Base-by-base conservation (phyloP, 1,140 invertebrate species). In the Pseudomyrmex pallidus region DNA sequence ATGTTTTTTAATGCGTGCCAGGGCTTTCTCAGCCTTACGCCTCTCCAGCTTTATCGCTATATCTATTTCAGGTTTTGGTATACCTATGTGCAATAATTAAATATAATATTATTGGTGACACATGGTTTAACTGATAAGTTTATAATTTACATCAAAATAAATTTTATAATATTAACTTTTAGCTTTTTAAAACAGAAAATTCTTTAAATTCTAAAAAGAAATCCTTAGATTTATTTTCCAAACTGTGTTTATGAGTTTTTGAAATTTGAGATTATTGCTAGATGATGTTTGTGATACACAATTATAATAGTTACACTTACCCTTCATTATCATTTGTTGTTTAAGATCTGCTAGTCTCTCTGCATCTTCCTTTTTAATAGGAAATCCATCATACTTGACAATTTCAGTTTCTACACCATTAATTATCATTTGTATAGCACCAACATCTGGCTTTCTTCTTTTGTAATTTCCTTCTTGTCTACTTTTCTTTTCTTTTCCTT, bases 311-410 rank as follows among this genome's bases (percentile, higher is more conserved):
- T 35, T 35, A 61, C 2, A 80, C 25, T 63, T 83, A 91, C 96
- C 96, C 94, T 96, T 96, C 64, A 95, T 95, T 1, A 96, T 94
- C 95, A 97, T 95, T 89, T 95, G 95, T 82, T 95, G 94, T 83
- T 95, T 95, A 13, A 97, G 90, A 68, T 96, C 94, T 74, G 94
- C 92, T 2, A 97, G 91, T 82, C 96, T 93, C 35, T 96, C 95
- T 15, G 95, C 96, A 95, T 97, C 97, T 91, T 96, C 96, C 91
- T 96, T 96, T 91, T 95, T 96, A 0, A 97, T 94, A 44, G 96
- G 96, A 89, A 96, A 97, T 20, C 96, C 96, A 92, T 97, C 96
- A 92, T 95, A 96, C 80, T 95, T 95, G 0, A 95, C 93, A 25
- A 97, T 91, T 88, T 96, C 95, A 54, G 96, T 89, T 88, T 96